Evolutionary conservation across 2,888 invertebrate genomes (phyloP).

Genomic region (Xestia rhomboidea): DNA sequence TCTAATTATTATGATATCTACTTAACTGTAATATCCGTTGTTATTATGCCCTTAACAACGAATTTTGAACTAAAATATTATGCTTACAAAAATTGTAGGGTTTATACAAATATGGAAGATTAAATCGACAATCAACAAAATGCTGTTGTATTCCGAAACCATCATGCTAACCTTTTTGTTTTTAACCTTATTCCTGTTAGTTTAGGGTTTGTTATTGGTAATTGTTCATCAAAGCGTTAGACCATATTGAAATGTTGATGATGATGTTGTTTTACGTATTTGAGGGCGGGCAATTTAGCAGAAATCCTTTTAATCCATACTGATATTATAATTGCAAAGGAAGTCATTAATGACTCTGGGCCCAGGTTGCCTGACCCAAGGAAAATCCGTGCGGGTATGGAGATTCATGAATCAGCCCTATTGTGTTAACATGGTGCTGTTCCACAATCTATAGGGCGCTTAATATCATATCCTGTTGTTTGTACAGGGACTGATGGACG

Average conservation of each 20-base stretch:
- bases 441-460: too few relatives aligned
- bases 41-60: neutral
- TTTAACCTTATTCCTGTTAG: neutral
- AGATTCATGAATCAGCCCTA: too few relatives aligned
- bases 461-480: too few relatives aligned
- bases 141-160: conserved; percentile 6
- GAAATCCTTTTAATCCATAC: neutral
- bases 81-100: neutral
- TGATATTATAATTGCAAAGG: neutral
- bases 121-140: neutral
- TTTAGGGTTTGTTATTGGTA: neutral
- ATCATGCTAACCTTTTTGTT: neutral
- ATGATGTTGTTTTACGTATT: neutral
- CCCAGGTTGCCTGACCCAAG: too few relatives aligned
- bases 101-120: neutral
- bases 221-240: neutral
- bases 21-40: neutral
- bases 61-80: neutral
- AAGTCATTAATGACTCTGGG: too few relatives aligned
- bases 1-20: neutral
- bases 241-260: neutral
- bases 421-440: too few relatives aligned
- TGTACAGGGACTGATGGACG: too few relatives aligned
- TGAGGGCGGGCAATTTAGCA: neutral
- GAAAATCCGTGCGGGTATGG: too few relatives aligned